Percentiles rank a stretch among this genome's conserved stretches.
Evolutionary conservation across 2,797 vertebrate species (phyloP).

Genomic region (Parauchenoglanis punctatus): DNA sequence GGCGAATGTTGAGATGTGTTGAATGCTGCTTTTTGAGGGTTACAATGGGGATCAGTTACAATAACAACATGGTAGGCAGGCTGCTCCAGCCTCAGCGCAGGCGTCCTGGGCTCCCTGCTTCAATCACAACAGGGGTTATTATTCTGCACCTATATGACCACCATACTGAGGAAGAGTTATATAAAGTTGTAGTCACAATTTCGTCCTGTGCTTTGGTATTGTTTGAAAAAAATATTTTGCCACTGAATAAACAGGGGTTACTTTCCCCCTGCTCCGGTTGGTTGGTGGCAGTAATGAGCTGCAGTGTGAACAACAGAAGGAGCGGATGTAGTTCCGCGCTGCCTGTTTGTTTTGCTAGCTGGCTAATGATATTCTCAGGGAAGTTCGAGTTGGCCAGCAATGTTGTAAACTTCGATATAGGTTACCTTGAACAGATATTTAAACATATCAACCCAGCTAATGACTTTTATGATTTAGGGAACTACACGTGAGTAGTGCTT

Average conservation of each 20-base stretch:
- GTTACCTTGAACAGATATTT: neutral
- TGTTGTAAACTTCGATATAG: neutral
- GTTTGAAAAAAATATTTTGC: neutral
- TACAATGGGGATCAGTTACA: constrained; percentile 44
- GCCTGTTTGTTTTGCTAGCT: constrained; percentile 14
- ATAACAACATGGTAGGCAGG: constrained; percentile 47
- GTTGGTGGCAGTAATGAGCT: constrained; percentile 25
- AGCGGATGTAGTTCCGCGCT: neutral
- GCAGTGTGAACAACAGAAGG: neutral
- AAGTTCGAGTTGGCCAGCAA: neutral
- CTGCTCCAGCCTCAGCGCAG: constrained; percentile 35
- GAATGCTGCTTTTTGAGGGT: constrained; percentile 22
- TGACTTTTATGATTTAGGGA: neutral
- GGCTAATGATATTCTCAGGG: neutral
- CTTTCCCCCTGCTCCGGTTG: neutral
- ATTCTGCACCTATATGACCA: neutral
- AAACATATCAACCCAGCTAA: neutral
- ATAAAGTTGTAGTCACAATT: neutral
- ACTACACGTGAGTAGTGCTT: constrained; percentile 7
- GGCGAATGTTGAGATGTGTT: constrained; percentile 8
- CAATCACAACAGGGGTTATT: neutral
- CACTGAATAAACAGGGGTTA: neutral
- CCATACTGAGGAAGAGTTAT: neutral
- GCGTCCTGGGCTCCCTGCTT: constrained; percentile 34
- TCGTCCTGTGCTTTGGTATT: neutral